phyloP scores from a whole-genome alignment of 1,140 invertebrate genomes.

The Brachionus asplanchnoidis region DNA sequence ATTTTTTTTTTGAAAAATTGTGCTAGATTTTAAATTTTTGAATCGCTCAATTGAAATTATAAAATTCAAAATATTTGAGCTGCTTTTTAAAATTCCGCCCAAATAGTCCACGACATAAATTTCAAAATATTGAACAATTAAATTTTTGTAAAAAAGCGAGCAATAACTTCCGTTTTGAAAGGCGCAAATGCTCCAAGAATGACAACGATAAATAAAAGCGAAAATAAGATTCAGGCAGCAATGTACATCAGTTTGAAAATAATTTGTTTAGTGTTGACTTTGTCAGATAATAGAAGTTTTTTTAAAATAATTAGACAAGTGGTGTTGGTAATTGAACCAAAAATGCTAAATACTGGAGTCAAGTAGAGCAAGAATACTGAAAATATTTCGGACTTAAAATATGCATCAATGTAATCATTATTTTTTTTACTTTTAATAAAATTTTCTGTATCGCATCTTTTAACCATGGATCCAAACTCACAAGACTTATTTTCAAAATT shows the following conservation, averaged over 20 bases:
- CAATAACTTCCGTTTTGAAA: neutral
- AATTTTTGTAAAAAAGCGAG: neutral
- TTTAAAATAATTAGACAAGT: neutral
- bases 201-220: neutral
- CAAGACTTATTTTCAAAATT: neutral
- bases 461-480: neutral
- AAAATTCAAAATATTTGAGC: neutral
- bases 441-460: neutral
- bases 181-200: neutral
- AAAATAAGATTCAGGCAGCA: neutral
- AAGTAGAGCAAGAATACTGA: neutral
- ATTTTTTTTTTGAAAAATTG: neutral
- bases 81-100: neutral
- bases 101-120: neutral
- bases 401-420: neutral
- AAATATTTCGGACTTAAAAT: neutral
- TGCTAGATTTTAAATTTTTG: neutral
- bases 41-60: neutral
- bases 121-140: neutral
- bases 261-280: no score
- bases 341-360: neutral
- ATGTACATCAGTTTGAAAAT: neutral
- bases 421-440: neutral
- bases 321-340: neutral
- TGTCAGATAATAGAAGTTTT: neutral